Percentiles rank a stretch among this genome's conserved stretches.
Evolutionary conservation across 2,888 invertebrate species (phyloP).

Genomic region (Tenthredo notha): DNA sequence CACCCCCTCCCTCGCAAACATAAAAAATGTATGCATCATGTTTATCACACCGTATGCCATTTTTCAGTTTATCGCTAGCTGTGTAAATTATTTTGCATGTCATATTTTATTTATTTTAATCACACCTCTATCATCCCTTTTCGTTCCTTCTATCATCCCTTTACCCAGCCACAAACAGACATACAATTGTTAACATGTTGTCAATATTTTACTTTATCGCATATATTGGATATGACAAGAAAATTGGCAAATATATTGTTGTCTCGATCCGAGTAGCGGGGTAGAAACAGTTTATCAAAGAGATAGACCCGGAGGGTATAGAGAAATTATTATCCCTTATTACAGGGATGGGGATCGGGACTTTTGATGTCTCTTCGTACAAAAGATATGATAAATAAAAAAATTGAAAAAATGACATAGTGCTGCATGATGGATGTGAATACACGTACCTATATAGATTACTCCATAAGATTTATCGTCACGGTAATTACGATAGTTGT

Average conservation of each 20-base stretch:
- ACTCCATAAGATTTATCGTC: too few species aligned
- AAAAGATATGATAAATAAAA: neutral
- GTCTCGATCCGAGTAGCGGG: neutral
- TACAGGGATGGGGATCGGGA: neutral
- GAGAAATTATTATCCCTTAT: neutral
- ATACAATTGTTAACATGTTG: neutral
- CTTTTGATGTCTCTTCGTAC: neutral
- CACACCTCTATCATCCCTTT: neutral
- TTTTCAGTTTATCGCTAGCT: slow-evolving; percentile 14
- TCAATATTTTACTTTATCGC: neutral
- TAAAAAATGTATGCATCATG: neutral
- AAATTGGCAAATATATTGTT: neutral
- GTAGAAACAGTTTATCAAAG: neutral
- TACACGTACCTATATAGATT: neutral
- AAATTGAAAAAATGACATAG: neutral
- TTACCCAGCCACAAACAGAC: neutral
- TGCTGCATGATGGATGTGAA: neutral
- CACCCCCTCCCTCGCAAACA: too few species aligned
- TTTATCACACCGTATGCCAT: neutral
- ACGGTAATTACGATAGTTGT: too few species aligned
- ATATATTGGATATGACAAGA: neutral
- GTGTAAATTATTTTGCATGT: neutral
- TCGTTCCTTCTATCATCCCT: neutral
- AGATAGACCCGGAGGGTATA: neutral
- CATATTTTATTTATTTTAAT: neutral